These are phyloP conservation scores for Erethizon dorsatum DNA, from an alignment of 2,797 vertebrate genomes.

Conservation along the genomic window DNA sequence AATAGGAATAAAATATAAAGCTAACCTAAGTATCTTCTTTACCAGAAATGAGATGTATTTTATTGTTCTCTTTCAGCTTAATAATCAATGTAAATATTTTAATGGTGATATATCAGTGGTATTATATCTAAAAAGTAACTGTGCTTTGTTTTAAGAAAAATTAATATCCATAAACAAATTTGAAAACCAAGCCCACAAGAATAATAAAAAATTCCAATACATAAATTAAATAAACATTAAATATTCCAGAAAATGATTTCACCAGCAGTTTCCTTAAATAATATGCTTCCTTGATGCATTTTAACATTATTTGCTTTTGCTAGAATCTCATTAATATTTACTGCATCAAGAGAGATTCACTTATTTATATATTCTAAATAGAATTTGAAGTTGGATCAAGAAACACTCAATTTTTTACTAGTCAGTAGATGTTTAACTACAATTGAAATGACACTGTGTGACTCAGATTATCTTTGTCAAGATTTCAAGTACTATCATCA, in stretches of 20 bases:
- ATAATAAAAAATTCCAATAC: conserved; percentile 16
- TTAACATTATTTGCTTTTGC: conserved; percentile 52
- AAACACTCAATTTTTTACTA: conserved; percentile 37
- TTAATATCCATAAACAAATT: conserved; percentile 64
- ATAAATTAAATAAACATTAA: conserved; percentile 64
- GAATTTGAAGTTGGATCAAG: conserved; percentile 58
- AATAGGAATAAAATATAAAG: conserved; percentile 47
- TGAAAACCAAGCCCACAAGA: conserved; percentile 4
- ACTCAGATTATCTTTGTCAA: conserved; percentile 44
- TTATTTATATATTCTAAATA: conserved; percentile 51
- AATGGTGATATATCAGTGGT: conserved; percentile 2
- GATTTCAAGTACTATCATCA: conserved; percentile 23
- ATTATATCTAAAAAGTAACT: conserved; percentile 50
- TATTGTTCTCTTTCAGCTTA: conserved; percentile 61
- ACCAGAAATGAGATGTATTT: neutral
- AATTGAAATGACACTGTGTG: neutral
- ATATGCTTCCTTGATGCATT: conserved; percentile 29
- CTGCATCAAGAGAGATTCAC: conserved; percentile 47
- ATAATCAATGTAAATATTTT: conserved; percentile 57
- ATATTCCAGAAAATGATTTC: conserved; percentile 59
- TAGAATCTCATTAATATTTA: conserved; percentile 63
- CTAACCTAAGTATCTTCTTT: conserved; percentile 59
- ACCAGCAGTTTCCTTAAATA: conserved; percentile 38
- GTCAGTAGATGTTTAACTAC: neutral
- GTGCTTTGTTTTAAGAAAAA: conserved; percentile 60